These are phyloP conservation scores for Antheraea mylitta DNA, from an alignment of 1,140 invertebrate genomes.

Conservation along the genomic window DNA sequence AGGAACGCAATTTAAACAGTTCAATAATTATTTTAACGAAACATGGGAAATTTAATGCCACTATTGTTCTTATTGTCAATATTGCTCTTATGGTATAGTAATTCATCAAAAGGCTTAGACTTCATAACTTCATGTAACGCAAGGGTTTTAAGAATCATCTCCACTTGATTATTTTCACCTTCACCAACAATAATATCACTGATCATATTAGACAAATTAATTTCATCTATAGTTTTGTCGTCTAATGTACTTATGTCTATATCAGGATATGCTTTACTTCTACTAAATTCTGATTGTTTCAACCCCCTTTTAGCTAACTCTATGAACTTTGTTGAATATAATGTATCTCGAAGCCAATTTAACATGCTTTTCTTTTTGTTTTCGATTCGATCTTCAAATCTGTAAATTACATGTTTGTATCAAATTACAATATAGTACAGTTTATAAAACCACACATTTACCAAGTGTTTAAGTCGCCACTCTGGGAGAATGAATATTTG, in stretches of 20 bases:
- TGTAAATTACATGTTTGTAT: constrained; percentile 25
- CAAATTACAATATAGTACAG: too few relatives aligned
- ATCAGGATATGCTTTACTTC: constrained; percentile 29
- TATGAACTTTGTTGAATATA: constrained; percentile 57
- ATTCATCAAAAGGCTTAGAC: background rate
- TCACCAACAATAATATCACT: constrained; percentile 32
- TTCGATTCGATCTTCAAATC: constrained; percentile 63
- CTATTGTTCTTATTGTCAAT: background rate
- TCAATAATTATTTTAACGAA: too few relatives aligned
- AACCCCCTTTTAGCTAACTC: constrained; percentile 60
- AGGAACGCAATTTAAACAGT: too few relatives aligned
- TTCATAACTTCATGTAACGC: background rate
- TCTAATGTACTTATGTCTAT: constrained; percentile 34
- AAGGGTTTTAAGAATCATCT: constrained; percentile 6
- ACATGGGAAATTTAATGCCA: background rate
- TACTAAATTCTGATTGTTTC: constrained; percentile 42
- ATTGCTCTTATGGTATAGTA: background rate
- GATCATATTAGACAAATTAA: constrained; percentile 42
- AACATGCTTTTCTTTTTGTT: constrained; percentile 71
- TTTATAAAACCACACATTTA: too few relatives aligned
- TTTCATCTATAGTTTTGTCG: constrained; percentile 55
- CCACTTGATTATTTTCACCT: constrained; percentile 27
- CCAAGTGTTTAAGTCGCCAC: too few relatives aligned
- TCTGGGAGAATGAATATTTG: too few relatives aligned
- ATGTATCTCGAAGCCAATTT: constrained; percentile 56